phyloP scores from a whole-genome alignment of 2,113 vertebrate species.

The Lota lota region DNA sequence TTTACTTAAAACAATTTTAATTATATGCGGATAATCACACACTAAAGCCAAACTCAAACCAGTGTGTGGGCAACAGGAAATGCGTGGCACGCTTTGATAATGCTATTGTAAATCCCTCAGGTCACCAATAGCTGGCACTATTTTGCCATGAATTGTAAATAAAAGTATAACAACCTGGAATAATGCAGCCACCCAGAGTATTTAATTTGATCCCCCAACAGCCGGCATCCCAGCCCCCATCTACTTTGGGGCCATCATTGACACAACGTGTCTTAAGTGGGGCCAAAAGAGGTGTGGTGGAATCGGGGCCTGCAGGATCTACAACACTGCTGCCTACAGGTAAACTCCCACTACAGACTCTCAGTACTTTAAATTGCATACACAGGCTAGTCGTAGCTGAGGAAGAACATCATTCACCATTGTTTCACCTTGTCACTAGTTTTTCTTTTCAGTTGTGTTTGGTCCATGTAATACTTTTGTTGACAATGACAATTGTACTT shows the following conservation, averaged over 20 bases:
- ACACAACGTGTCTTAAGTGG: slow-evolving; percentile 88
- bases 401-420: neutral
- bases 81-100: no score
- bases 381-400: neutral
- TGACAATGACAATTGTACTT: neutral
- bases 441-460: neutral
- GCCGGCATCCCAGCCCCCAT: slow-evolving; percentile 83
- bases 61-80: no score
- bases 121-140: no score
- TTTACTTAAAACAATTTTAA: neutral
- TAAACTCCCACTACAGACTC: slow-evolving; percentile 40
- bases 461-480: neutral
- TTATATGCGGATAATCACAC: neutral
- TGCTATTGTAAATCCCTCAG: no score
- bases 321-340: slow-evolving; percentile 80
- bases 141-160: no score
- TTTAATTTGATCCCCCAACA: slow-evolving; percentile 25
- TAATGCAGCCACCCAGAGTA: no score
- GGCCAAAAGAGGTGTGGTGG: slow-evolving; percentile 77
- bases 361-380: neutral
- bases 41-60: no score
- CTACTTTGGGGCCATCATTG: slow-evolving; percentile 87
- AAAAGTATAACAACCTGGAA: no score
- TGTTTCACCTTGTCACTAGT: neutral
- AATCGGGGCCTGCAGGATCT: slow-evolving; percentile 82